These are phyloP conservation scores for Plagiodera versicolora DNA, from an alignment of 2,888 invertebrate species.

Conservation along the genomic window DNA sequence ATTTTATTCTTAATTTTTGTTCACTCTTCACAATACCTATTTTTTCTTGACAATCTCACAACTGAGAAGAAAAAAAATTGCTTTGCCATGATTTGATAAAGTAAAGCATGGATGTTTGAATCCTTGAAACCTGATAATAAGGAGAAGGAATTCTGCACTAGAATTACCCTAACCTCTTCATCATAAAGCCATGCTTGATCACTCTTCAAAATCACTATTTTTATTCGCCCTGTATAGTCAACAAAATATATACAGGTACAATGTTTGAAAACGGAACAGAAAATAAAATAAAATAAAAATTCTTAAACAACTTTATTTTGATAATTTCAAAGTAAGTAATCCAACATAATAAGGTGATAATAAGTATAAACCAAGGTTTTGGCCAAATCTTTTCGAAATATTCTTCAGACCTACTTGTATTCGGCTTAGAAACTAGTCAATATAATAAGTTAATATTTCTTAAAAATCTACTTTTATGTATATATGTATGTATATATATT, in stretches of 20 bases:
- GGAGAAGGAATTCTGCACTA: too few species aligned
- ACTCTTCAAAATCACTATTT: conserved; percentile 13
- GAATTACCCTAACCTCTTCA: too few species aligned
- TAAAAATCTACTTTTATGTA: conserved; percentile 34
- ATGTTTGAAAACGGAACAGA: conserved; percentile 16
- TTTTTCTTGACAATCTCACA: too few species aligned
- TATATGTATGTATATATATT: conserved; percentile 34
- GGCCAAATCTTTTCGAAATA: conserved; percentile 18
- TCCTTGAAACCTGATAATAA: too few species aligned
- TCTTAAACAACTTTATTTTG: conserved; percentile 17
- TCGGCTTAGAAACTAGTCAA: conserved; percentile 39
- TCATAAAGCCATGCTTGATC: too few species aligned
- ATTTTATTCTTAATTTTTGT: too few species aligned
- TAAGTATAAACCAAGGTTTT: conserved; percentile 13
- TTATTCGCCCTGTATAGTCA: conserved; percentile 19
- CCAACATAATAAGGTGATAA: neutral
- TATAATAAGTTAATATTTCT: conserved; percentile 40
- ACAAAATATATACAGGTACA: conserved; percentile 37
- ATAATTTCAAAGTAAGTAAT: conserved; percentile 4
- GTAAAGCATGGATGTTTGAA: too few species aligned
- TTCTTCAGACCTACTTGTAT: conserved; percentile 30
- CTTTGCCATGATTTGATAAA: too few species aligned
- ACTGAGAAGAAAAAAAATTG: too few species aligned
- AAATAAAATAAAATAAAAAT: neutral
- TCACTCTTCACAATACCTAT: too few species aligned